These are phyloP conservation scores for Sylvietta virens DNA, from an alignment of 2,113 vertebrate species.

Conservation along the genomic window DNA sequence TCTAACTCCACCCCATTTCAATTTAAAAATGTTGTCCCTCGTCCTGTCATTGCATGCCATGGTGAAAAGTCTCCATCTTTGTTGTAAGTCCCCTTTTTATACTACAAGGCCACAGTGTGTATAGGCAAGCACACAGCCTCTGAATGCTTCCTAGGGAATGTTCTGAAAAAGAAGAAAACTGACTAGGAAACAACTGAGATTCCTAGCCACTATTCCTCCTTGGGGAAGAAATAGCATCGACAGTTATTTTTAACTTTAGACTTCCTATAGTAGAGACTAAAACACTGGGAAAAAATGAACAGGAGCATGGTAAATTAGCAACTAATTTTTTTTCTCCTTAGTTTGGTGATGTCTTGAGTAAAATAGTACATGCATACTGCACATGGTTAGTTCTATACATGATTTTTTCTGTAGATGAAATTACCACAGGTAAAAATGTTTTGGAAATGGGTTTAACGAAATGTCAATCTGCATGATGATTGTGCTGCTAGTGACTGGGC, in stretches of 20 bases:
- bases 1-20: not conserved
- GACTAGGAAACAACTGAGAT: not conserved
- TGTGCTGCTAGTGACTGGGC: not conserved
- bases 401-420: not conserved
- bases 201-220: not conserved
- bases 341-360: not conserved
- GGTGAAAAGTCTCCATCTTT: not conserved
- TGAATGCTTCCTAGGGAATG: not conserved
- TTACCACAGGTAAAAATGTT: not conserved
- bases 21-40: not conserved
- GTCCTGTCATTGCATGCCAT: not conserved
- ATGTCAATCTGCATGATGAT: not conserved
- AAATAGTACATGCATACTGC: not conserved
- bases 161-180: not conserved
- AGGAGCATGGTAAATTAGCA: not conserved
- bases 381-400: not conserved
- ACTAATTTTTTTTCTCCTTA: not conserved
- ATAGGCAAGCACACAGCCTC: not conserved
- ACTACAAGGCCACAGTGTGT: not conserved
- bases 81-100: not conserved
- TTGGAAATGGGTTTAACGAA: not conserved
- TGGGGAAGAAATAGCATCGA: not conserved
- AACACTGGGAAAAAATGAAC: not conserved
- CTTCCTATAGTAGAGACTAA: not conserved
- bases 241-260: not conserved